These are phyloP conservation scores for Gnathonemus echidnorhynchus DNA, from an alignment of 2,113 vertebrate genomes.

Conservation along the genomic window DNA sequence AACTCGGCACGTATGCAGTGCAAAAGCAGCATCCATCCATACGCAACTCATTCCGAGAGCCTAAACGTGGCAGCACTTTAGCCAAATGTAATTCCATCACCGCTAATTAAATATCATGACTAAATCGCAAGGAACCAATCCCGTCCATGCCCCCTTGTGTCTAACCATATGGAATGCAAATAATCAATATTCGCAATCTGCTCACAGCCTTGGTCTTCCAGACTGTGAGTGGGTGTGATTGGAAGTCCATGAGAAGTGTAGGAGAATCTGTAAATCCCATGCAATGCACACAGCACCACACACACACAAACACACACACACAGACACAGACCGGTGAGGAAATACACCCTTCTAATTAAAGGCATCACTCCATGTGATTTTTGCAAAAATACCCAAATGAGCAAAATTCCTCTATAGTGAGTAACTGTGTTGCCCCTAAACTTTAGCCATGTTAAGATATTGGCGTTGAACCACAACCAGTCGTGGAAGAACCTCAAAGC, in stretches of 20 bases:
- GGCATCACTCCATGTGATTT: background rate
- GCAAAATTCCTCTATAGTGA: no score
- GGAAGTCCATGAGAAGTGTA: constrained; percentile 4
- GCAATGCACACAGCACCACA: background rate
- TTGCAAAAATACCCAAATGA: background rate
- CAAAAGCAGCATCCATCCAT: background rate
- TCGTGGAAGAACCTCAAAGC: background rate
- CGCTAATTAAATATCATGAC: constrained; percentile 2
- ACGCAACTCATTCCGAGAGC: background rate
- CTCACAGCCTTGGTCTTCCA: constrained; percentile 4
- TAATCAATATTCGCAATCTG: constrained; percentile 7
- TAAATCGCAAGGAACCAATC: background rate
- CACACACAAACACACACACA: no score
- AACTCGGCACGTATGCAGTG: background rate
- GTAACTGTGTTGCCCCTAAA: background rate
- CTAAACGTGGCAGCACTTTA: no score
- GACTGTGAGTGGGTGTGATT: constrained; percentile 10
- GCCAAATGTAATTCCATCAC: background rate
- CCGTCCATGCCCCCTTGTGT: background rate
- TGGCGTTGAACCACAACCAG: background rate
- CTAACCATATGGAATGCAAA: constrained; percentile 6
- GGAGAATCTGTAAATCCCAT: background rate
- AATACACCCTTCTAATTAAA: constrained; percentile 1
- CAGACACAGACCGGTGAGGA: background rate
- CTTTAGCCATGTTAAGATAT: background rate